These are phyloP conservation scores for Pissodes strobi DNA, from an alignment of 1,140 invertebrate species.

Conservation along the genomic window DNA sequence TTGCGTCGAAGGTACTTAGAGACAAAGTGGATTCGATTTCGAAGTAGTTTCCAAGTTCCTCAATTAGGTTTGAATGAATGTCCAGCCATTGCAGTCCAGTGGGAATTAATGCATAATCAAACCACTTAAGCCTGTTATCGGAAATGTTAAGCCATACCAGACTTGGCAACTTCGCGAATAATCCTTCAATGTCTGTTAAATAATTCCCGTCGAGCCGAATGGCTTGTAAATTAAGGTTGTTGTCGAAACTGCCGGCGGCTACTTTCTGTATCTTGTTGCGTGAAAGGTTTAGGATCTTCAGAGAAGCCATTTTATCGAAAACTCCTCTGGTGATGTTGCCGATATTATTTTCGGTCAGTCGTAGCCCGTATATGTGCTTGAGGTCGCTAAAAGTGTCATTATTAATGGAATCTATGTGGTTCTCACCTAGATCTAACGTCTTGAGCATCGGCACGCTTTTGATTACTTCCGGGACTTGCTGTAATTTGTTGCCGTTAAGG, in stretches of 20 bases:
- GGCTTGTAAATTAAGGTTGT: constrained; percentile 81
- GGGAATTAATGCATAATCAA: constrained; percentile 91
- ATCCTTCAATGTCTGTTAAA: constrained; percentile 79
- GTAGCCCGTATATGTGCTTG: constrained; percentile 79
- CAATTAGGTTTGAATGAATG: constrained; percentile 85
- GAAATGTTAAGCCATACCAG: constrained; percentile 91
- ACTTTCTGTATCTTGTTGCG: constrained; percentile 84
- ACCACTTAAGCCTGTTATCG: constrained; percentile 85
- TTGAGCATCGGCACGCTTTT: constrained; percentile 78
- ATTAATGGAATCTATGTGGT: constrained; percentile 80
- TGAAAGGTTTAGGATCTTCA: constrained; percentile 87
- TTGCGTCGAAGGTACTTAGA: constrained; percentile 83
- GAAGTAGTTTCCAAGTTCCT: constrained; percentile 86
- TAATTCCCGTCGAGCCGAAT: constrained; percentile 88
- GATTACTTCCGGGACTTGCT: constrained; percentile 82
- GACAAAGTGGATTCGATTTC: constrained; percentile 83
- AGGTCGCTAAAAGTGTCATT: constrained; percentile 81
- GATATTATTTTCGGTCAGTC: constrained; percentile 86
- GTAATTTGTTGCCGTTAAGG: constrained; percentile 84
- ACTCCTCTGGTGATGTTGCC: constrained; percentile 83
- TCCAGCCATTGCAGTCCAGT: constrained; percentile 87
- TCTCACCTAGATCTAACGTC: constrained; percentile 87
- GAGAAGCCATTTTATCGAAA: constrained; percentile 79
- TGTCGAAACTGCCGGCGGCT: constrained; percentile 83
- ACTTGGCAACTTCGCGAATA: constrained; percentile 85